Evolutionary conservation across 1,140 invertebrate genomes (phyloP).

Genomic region (Drosophila nebulosa): DNA sequence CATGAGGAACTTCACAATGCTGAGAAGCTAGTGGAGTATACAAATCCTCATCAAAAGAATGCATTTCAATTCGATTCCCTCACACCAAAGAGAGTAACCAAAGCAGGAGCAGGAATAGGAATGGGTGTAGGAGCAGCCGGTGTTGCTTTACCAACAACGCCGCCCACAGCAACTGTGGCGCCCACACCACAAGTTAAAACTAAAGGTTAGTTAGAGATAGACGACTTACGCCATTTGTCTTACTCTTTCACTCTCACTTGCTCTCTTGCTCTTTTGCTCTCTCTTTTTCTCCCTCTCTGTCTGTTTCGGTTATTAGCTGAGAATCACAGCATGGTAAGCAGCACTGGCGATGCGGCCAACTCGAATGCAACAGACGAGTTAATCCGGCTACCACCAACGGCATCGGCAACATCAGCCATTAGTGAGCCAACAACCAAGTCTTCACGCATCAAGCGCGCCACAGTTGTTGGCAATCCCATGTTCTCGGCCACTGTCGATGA

Average conservation of each 20-base stretch:
- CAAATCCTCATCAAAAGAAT: conserved; percentile 77
- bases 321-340: conserved; percentile 63
- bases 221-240: not conserved
- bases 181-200: conserved; percentile 23
- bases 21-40: conserved; percentile 76
- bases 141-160: conserved; percentile 24
- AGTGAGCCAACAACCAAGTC: conserved; percentile 82
- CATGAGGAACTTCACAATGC: conserved; percentile 76
- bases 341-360: conserved; percentile 61
- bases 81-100: conserved; percentile 76
- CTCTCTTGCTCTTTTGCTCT: not conserved
- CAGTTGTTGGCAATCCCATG: conserved; percentile 93
- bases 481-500: conserved; percentile 84
- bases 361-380: conserved; percentile 67
- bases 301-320: conserved; percentile 6
- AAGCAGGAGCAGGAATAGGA: conserved; percentile 33
- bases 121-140: conserved; percentile 6
- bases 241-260: not conserved
- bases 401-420: conserved; percentile 42
- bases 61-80: conserved; percentile 80
- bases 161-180: conserved; percentile 17
- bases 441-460: conserved; percentile 87
- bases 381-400: conserved; percentile 53
- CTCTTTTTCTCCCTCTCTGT: not conserved
- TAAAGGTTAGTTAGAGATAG: conserved; percentile 34